These are phyloP conservation scores for Myopa tessellatipennis DNA, from an alignment of 2,888 invertebrate species.

Conservation along the genomic window DNA sequence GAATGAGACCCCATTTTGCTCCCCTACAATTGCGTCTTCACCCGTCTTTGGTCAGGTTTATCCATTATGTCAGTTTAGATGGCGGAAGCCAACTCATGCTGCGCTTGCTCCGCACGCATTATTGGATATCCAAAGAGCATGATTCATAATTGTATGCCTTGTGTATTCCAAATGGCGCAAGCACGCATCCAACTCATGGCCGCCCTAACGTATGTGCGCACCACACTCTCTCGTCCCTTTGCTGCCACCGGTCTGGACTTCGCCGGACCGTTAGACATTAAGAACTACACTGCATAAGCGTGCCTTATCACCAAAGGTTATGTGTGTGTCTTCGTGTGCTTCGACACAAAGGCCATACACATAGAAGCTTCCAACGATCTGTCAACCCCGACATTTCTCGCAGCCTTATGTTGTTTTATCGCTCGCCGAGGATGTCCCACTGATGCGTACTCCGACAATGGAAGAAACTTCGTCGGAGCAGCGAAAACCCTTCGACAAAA, in stretches of 20 bases:
- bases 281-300: constrained; percentile 37
- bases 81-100: constrained; percentile 8
- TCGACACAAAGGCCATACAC: constrained; percentile 31
- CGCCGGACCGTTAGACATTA: constrained; percentile 44
- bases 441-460: too few relatives aligned
- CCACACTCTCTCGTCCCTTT: neutral
- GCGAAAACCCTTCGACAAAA: too few relatives aligned
- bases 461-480: too few relatives aligned
- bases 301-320: constrained; percentile 43
- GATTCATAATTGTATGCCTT: constrained; percentile 13
- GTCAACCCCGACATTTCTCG: constrained; percentile 43
- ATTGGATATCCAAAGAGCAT: constrained; percentile 7
- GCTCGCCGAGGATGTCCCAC: too few relatives aligned
- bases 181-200: neutral
- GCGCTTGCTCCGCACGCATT: neutral
- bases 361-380: constrained; percentile 40
- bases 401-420: constrained; percentile 34
- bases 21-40: too few relatives aligned
- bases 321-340: too few relatives aligned
- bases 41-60: neutral
- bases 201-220: neutral
- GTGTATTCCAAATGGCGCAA: neutral
- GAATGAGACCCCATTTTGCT: constrained; percentile 6
- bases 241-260: constrained; percentile 33
- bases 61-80: neutral